Conservation (phyloP, 2,888 invertebrate species). For the Drosophila gaucha region DNA sequence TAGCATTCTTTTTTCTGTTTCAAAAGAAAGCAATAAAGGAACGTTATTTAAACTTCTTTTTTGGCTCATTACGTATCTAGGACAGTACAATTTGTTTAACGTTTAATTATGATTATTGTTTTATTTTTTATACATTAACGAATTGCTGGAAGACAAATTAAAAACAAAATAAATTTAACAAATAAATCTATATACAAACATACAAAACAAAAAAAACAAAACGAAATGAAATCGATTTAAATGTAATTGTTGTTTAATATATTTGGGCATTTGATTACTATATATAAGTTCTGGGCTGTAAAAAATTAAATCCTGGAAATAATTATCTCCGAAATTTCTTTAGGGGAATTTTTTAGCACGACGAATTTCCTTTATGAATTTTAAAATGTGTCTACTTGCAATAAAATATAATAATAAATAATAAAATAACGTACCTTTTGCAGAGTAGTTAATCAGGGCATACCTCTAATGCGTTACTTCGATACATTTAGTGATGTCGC, state of each 20-base stretch:
- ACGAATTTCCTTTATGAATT: no score
- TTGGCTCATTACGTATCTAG: slow-evolving; percentile 56
- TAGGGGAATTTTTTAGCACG: no score
- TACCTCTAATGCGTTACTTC: neutral
- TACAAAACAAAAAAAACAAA: slow-evolving; percentile 30
- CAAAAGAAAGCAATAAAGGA: slow-evolving; percentile 5
- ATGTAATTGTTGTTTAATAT: neutral
- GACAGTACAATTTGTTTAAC: slow-evolving; percentile 71
- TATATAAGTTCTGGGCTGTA: neutral
- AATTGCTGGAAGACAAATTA: slow-evolving; percentile 64
- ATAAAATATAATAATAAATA: no score
- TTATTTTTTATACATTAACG: slow-evolving; percentile 55
- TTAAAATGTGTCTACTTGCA: no score
- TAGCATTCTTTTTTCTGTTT: slow-evolving; percentile 12
- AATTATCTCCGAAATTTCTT: no score
- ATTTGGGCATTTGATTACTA: neutral
- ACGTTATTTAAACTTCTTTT: slow-evolving; percentile 33
- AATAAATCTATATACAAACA: slow-evolving; percentile 62
- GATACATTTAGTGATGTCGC: neutral
- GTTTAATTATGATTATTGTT: slow-evolving; percentile 67
- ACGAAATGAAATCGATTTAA: neutral
- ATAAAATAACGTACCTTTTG: no score
- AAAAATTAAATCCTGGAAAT: no score
- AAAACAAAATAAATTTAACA: slow-evolving; percentile 58
- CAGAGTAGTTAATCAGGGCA: neutral